phyloP scores from a whole-genome alignment of 2,888 invertebrate genomes.

The Unio pictorum region DNA sequence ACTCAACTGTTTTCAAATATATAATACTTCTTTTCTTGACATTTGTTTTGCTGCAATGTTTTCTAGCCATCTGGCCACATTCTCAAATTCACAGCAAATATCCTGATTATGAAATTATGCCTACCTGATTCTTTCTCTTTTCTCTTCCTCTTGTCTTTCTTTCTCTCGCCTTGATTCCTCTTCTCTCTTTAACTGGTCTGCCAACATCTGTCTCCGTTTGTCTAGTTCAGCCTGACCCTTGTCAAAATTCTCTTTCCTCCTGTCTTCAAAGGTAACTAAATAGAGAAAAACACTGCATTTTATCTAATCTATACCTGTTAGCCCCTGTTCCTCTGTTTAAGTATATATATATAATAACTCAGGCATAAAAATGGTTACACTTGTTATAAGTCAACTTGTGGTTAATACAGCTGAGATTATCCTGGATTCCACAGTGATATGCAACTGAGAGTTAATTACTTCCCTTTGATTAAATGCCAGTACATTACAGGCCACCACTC shows the following conservation, averaged over 20 bases:
- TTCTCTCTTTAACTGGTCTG: conserved; percentile 89
- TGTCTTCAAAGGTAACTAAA: conserved; percentile 88
- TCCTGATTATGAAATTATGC: neutral
- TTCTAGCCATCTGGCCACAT: neutral
- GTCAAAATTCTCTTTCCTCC: conserved; percentile 96
- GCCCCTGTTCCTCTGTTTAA: neutral
- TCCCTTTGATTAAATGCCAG: too few species aligned
- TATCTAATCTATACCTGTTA: neutral
- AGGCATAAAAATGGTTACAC: too few species aligned
- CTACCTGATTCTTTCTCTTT: conserved; percentile 81
- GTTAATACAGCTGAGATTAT: too few species aligned
- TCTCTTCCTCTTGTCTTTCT: conserved; percentile 84
- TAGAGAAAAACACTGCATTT: neutral
- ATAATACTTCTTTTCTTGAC: too few species aligned
- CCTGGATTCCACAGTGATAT: too few species aligned
- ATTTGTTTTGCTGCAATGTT: neutral
- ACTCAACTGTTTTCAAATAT: too few species aligned
- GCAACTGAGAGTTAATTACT: too few species aligned
- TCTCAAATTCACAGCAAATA: neutral
- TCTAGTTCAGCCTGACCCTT: conserved; percentile 98
- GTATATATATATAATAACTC: neutral
- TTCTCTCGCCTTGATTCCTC: conserved; percentile 69
- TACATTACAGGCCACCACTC: too few species aligned
- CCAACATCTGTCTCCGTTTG: conserved; percentile 87
- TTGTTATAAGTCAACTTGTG: too few species aligned